Percentiles rank a stretch among this genome's conserved stretches.
These are phyloP conservation scores for Perdita meconis DNA, from an alignment of 2,888 invertebrate genomes.

Conservation along the genomic window DNA sequence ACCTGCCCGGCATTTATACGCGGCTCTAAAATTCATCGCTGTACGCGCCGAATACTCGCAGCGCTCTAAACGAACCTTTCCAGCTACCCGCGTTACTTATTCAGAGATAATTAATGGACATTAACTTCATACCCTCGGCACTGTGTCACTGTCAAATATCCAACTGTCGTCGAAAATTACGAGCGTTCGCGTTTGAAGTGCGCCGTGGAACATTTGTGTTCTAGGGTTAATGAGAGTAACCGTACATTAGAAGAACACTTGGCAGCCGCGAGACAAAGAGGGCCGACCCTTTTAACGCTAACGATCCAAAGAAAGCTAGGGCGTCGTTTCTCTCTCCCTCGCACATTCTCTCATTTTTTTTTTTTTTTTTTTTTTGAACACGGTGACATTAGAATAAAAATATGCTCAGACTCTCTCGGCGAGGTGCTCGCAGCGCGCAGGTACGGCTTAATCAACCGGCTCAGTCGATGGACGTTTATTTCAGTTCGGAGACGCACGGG, in stretches of 20 bases:
- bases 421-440: background rate
- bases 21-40: too few species aligned
- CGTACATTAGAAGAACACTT: conserved; percentile 13
- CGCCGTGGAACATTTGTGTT: too few species aligned
- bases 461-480: conserved; percentile 47
- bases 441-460: conserved; percentile 47
- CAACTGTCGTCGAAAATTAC: background rate
- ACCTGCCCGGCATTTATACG: too few species aligned
- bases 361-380: background rate
- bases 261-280: conserved; percentile 16
- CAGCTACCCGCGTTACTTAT: background rate
- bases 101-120: background rate
- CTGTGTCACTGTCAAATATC: too few species aligned
- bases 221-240: too few species aligned
- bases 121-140: too few species aligned
- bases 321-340: too few species aligned
- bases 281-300: background rate
- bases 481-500: conserved; percentile 14
- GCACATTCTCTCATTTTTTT: too few species aligned
- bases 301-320: conserved; percentile 32
- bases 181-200: too few species aligned
- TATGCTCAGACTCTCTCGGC: background rate
- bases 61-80: background rate
- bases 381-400: conserved; percentile 28
- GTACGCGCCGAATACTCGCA: too few species aligned